Base-by-base conservation (phyloP, 1,140 invertebrate species). In the Plectus sambesii region DNA sequence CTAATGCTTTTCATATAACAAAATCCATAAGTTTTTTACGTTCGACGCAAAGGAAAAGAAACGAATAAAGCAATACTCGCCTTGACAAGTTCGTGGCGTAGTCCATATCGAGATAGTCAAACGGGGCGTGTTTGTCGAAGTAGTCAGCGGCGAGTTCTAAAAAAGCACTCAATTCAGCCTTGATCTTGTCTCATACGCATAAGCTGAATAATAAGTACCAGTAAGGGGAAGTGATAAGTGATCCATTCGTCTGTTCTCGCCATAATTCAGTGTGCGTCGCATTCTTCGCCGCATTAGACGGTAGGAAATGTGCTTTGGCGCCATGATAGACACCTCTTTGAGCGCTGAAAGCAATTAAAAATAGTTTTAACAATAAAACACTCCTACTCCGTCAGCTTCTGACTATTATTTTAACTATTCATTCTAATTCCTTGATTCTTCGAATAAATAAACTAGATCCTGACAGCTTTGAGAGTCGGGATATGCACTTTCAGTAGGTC, bases 121-220 rank as follows among this genome's bases (percentile, higher is more conserved):
- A 59, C 20, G 59, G 40, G 19, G 22, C 43, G 43, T 42, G 26
- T 20, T 42, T 51, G 30, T 66, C 50, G 33, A 64, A 64, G 38
- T 64, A 64, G 19, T 66, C 53, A 1, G 63, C 52, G 25, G 62
- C 51, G 39, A 64, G 46, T 42, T 65, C 62, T 66, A 40, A 46
- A 62, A 30, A 47, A 56, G 19, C 17, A 41, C 4, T 36, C n/a
- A 36, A 15, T 24, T 42, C 23, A 15, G 3, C 23, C 23, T 42
- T 42, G 17, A 24, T 15, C 17, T 42, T 33, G 20, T n/a, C n/a
- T 46, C 6, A 15, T 55, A 6, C 9, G 9, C 30, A 39, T 22
- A 6, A 29, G 35, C 47, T 2, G 8, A 55, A 12, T 9, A 1
- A 41, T 23, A 1, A 5, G 6, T 43, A 62, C 60, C 54, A 35